Evolutionary conservation across 2,113 vertebrate genomes (phyloP).

Genomic region (Symphodus melops): DNA sequence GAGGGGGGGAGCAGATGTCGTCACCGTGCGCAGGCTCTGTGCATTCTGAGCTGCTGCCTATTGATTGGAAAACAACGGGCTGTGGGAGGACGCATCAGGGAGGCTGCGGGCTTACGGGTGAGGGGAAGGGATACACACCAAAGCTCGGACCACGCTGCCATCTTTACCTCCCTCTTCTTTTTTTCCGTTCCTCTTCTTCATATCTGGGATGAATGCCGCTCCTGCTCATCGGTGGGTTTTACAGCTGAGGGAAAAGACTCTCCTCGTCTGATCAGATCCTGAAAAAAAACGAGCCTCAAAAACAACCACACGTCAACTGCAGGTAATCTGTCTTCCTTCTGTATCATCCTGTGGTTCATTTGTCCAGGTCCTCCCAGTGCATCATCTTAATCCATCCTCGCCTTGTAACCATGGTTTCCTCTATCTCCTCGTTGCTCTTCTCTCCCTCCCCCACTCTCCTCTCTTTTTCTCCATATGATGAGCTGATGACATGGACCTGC

Average conservation of each 20-base stretch:
- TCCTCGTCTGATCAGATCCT: slow-evolving; percentile 63
- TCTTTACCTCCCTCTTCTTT: slow-evolving; percentile 36
- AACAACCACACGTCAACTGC: slow-evolving; percentile 48
- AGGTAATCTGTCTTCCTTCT: slow-evolving; percentile 73
- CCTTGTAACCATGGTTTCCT: slow-evolving; percentile 75
- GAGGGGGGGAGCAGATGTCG: slow-evolving; percentile 58
- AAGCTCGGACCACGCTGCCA: slow-evolving; percentile 39
- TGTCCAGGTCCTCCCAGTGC: slow-evolving; percentile 20
- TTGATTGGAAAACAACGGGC: slow-evolving; percentile 80
- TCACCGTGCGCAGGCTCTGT: slow-evolving; percentile 80
- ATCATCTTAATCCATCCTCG: slow-evolving; percentile 53
- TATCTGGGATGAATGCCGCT: slow-evolving; percentile 72
- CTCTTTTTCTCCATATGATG: slow-evolving; percentile 39
- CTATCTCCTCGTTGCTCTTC: slow-evolving; percentile 56
- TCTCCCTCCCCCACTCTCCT: slow-evolving; percentile 44
- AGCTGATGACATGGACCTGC: slow-evolving; percentile 61
- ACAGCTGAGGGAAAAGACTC: slow-evolving; percentile 57
- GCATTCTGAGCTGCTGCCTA: slow-evolving; percentile 72
- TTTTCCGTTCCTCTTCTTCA: not conserved
- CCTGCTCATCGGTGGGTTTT: slow-evolving; percentile 49
- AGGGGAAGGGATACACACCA: slow-evolving; percentile 60
- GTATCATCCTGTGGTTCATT: not conserved
- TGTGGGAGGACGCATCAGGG: slow-evolving; percentile 68
- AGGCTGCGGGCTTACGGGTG: slow-evolving; percentile 66
- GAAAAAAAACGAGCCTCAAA: slow-evolving; percentile 21